A percentile compares a stretch with the other conserved stretches of the same genome.
Evolutionary conservation across 2,113 vertebrate genomes (phyloP).

Genomic region (Peromyscus maniculatus): DNA sequence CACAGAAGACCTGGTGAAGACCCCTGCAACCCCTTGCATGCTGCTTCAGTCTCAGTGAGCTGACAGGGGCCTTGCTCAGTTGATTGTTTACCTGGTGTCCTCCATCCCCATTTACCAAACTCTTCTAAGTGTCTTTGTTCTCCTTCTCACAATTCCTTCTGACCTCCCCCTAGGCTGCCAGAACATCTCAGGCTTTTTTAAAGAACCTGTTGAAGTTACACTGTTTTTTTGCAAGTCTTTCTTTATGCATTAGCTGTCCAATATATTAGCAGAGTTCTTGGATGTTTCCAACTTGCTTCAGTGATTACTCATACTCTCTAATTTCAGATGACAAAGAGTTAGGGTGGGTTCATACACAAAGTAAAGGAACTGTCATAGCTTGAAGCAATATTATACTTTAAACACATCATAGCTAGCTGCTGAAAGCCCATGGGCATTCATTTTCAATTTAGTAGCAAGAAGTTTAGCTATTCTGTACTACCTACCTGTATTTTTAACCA

Average conservation of each 20-base stretch:
- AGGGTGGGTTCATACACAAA: background rate
- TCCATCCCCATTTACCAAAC: background rate
- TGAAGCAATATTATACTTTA: slow-evolving; percentile 24
- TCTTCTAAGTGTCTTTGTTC: background rate
- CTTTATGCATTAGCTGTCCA: background rate
- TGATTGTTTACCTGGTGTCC: background rate
- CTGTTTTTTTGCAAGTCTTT: background rate
- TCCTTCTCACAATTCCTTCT: background rate
- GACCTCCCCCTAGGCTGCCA: background rate
- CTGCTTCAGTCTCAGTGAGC: background rate
- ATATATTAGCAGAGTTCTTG: slow-evolving; percentile 7
- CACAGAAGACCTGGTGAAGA: background rate
- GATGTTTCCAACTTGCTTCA: background rate
- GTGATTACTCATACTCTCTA: background rate
- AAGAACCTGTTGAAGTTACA: background rate
- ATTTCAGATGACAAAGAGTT: background rate
- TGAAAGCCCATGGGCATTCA: background rate
- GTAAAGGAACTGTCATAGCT: background rate
- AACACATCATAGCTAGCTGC: background rate
- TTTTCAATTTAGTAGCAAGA: slow-evolving; percentile 25
- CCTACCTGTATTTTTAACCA: background rate
- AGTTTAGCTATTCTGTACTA: background rate
- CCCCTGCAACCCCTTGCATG: background rate
- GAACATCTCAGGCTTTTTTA: background rate
- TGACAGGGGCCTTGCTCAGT: background rate